Percentiles rank a stretch among this genome's conserved stretches.
These are phyloP conservation scores for Tetragonula carbonaria DNA, from an alignment of 2,888 invertebrate species.

Conservation along the genomic window DNA sequence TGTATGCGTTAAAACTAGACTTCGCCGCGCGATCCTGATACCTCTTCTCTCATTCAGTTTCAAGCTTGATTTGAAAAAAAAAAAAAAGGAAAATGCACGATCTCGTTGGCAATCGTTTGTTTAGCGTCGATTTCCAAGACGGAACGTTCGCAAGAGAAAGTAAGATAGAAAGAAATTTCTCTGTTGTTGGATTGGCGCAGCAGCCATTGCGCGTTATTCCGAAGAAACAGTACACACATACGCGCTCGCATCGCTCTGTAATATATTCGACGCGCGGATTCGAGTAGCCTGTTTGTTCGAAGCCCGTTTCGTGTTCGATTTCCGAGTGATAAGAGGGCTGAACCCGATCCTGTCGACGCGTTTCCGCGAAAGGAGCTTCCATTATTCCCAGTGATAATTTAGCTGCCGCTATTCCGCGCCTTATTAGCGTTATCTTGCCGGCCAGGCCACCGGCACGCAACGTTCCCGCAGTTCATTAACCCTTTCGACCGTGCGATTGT, in stretches of 20 bases:
- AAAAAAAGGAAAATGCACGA: no score
- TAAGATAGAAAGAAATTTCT: no score
- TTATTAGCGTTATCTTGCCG: conserved; percentile 54
- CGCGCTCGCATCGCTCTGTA: neutral
- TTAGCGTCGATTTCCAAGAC: no score
- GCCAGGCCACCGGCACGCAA: conserved; percentile 40
- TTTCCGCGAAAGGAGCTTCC: conserved; percentile 40
- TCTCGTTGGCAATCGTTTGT: no score
- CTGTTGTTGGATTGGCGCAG: no score
- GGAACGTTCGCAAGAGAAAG: no score
- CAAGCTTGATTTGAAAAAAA: no score
- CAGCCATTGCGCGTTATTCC: neutral
- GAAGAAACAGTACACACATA: neutral
- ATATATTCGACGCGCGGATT: neutral
- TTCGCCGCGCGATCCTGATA: no score
- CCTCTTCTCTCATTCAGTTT: no score
- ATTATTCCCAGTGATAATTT: conserved; percentile 50
- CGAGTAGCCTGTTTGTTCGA: neutral
- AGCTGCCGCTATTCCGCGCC: conserved; percentile 43
- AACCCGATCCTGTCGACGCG: conserved; percentile 4
- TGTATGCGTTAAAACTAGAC: no score
- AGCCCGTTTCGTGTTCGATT: neutral
- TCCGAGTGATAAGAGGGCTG: neutral
- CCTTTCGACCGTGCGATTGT: conserved; percentile 43
- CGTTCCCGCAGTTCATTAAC: conserved; percentile 47